Evolutionary conservation across 1,140 invertebrate species (phyloP).

Genomic region (Paraescarpia echinospica): DNA sequence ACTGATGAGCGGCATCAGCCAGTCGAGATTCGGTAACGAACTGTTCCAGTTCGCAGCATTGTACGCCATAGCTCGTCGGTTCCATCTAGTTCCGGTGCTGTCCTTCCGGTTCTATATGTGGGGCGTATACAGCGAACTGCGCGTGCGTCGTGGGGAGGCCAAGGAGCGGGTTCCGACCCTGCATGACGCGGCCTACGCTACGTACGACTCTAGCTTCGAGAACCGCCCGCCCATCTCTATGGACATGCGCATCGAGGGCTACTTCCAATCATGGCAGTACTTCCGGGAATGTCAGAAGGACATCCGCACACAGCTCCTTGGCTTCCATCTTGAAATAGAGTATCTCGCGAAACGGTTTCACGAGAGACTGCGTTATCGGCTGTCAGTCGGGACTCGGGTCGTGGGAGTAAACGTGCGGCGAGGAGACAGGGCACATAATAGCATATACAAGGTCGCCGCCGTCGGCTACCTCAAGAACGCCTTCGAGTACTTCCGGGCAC

Average conservation of each 20-base stretch:
- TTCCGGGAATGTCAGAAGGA: neutral
- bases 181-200: neutral
- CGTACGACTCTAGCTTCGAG: neutral
- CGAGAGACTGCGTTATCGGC: neutral
- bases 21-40: neutral
- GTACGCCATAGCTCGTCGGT: neutral
- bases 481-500: neutral
- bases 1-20: neutral
- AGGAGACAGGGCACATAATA: neutral
- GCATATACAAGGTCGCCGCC: neutral
- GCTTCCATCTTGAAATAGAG: neutral
- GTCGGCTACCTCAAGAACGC: neutral
- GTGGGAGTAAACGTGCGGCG: slow-evolving; percentile 16
- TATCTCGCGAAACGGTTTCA: neutral
- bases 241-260: slow-evolving; percentile 5
- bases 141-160: neutral
- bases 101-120: neutral
- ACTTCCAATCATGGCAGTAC: slow-evolving; percentile 20
- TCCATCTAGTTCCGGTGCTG: neutral
- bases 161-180: neutral
- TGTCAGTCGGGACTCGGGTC: neutral
- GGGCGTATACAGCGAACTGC: neutral
- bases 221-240: no score
- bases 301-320: neutral
- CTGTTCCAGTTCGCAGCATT: neutral